Conservation (phyloP, 2,113 vertebrate species). For the Mus spicilegus region DNA sequence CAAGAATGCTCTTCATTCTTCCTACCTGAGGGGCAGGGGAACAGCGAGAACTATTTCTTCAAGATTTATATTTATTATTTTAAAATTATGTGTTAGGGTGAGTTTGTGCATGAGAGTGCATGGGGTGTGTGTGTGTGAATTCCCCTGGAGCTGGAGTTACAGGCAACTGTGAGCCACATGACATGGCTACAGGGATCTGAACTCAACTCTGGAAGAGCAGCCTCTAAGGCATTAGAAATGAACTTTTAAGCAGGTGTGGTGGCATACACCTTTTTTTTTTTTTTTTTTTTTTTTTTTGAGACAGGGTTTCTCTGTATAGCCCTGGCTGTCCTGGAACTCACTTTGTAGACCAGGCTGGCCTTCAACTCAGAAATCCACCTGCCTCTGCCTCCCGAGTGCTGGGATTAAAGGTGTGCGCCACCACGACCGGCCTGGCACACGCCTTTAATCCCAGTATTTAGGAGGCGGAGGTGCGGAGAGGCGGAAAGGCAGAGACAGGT, state of each 20-base stretch:
- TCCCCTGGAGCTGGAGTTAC: not conserved
- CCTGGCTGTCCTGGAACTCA: too few species aligned
- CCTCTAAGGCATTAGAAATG: not conserved
- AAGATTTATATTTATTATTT: not conserved
- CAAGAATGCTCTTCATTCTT: constrained; percentile 11
- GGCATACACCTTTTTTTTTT: too few species aligned
- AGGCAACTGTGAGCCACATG: not conserved
- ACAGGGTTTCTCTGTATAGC: too few species aligned
- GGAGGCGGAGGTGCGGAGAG: too few species aligned
- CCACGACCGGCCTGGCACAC: too few species aligned
- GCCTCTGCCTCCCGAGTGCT: too few species aligned
- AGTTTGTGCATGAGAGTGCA: not conserved
- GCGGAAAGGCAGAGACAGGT: too few species aligned
- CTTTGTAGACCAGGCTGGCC: too few species aligned
- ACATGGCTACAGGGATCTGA: not conserved
- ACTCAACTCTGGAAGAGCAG: not conserved
- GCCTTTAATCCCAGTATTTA: not conserved
- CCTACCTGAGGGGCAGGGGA: not conserved
- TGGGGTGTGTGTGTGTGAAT: too few species aligned
- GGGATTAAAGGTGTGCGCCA: too few species aligned
- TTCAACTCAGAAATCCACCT: too few species aligned
- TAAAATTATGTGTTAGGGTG: not conserved
- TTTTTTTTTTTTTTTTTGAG: too few species aligned
- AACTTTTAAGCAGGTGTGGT: not conserved
- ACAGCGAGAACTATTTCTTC: not conserved